Conservation (phyloP, 2,888 invertebrate genomes). For the Stictocephala bisonia region DNA sequence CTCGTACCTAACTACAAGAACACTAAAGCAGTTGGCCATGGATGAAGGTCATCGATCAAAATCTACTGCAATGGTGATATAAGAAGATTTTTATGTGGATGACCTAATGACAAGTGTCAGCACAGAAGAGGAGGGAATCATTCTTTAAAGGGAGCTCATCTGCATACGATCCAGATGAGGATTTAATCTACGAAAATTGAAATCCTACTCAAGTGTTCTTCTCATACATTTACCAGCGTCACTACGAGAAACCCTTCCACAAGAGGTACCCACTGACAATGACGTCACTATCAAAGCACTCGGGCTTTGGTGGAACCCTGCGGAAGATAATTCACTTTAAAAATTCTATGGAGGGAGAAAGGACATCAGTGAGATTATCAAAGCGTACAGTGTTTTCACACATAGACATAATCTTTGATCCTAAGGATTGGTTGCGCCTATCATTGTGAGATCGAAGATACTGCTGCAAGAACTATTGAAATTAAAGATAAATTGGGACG, state of each 20-base stretch:
- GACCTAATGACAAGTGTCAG: slow-evolving; percentile 13
- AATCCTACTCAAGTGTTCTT: neutral
- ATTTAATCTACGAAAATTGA: slow-evolving; percentile 23
- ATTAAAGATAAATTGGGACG: slow-evolving; percentile 38
- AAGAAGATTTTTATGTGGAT: slow-evolving; percentile 13
- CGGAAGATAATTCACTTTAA: neutral
- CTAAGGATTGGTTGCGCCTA: slow-evolving; percentile 1
- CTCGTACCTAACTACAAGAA: slow-evolving; percentile 45
- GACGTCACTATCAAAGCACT: neutral
- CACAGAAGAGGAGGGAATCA: slow-evolving; percentile 4
- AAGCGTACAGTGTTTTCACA: neutral
- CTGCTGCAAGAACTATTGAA: slow-evolving; percentile 38
- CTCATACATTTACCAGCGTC: neutral
- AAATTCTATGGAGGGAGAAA: too few relatives aligned
- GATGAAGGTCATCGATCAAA: neutral
- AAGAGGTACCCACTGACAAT: neutral
- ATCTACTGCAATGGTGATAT: too few relatives aligned
- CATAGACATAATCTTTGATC: slow-evolving; percentile 5
- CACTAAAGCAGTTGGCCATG: slow-evolving; percentile 18
- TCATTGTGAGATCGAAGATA: slow-evolving; percentile 26
- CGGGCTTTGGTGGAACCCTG: slow-evolving; percentile 14
- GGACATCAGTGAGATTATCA: too few relatives aligned
- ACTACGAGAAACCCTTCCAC: neutral
- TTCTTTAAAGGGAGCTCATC: neutral
- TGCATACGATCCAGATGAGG: neutral